phyloP scores from a whole-genome alignment of 2,797 vertebrate genomes.

The Syngnathus rostellatus region DNA sequence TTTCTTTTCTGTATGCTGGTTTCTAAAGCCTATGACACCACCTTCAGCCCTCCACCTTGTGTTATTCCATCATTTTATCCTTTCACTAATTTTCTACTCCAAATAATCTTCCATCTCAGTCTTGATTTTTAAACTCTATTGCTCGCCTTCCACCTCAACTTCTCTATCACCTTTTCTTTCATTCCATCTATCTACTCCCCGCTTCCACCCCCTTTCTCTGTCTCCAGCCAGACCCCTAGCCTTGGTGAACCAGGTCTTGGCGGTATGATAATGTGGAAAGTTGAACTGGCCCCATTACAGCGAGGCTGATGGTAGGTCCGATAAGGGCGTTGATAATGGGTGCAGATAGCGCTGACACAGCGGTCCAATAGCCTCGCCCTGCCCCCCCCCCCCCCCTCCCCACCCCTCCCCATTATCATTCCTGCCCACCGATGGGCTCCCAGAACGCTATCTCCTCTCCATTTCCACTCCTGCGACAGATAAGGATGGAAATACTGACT shows the following conservation, averaged over 20 bases:
- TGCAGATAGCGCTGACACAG: slow-evolving; percentile 86
- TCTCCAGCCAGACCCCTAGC: slow-evolving; percentile 79
- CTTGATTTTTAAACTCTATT: slow-evolving; percentile 6
- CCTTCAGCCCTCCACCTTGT: not conserved
- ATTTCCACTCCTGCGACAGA: slow-evolving; percentile 99
- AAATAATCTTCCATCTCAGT: slow-evolving; percentile 18
- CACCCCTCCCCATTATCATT: slow-evolving; percentile 86
- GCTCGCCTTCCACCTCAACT: slow-evolving; percentile 17
- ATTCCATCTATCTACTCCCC: slow-evolving; percentile 45
- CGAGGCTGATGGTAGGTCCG: slow-evolving; percentile 85
- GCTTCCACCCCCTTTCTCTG: slow-evolving; percentile 31
- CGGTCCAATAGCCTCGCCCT: slow-evolving; percentile 86
- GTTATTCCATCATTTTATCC: not conserved
- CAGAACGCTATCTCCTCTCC: slow-evolving; percentile 96
- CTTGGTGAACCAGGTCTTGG: slow-evolving; percentile 86
- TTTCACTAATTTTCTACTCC: slow-evolving; percentile 5
- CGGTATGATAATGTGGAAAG: slow-evolving; percentile 99
- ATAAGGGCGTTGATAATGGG: slow-evolving; percentile 94
- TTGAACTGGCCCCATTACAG: slow-evolving; percentile 99
- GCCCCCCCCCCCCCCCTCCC: slow-evolving; percentile 41
- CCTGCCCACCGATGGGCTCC: slow-evolving; percentile 93
- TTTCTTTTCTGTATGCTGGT: slow-evolving; percentile 11
- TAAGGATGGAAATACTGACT: slow-evolving; percentile 99
- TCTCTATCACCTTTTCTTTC: slow-evolving; percentile 39
- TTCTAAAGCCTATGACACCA: slow-evolving; percentile 5